A percentile compares a stretch with the other conserved stretches of the same genome.
Conservation (phyloP, 2,113 vertebrate genomes). For the Chinchilla lanigera region DNA sequence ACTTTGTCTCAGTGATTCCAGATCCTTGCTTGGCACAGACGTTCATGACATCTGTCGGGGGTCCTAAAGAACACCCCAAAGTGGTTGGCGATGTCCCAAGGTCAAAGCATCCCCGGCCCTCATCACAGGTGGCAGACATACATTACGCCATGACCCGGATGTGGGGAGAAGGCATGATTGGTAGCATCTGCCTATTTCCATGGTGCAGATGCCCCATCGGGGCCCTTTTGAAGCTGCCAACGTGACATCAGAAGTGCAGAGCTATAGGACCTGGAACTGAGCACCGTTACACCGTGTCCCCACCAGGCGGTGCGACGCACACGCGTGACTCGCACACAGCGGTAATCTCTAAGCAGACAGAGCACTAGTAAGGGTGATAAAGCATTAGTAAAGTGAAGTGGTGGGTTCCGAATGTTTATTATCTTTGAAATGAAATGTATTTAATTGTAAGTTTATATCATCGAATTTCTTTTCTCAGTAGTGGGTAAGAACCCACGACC, state of each 20-base stretch:
- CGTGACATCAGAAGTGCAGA: neutral
- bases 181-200: neutral
- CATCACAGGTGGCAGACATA: neutral
- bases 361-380: neutral
- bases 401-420: neutral
- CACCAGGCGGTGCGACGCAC: neutral
- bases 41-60: neutral
- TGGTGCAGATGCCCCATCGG: neutral
- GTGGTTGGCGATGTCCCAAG: neutral
- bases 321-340: neutral
- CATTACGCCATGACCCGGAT: neutral
- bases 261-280: neutral
- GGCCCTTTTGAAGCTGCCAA: neutral
- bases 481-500: neutral
- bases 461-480: neutral
- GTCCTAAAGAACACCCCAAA: neutral
- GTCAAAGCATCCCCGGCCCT: neutral
- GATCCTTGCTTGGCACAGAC: neutral
- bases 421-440: neutral
- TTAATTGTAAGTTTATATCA: neutral
- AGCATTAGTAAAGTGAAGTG: neutral
- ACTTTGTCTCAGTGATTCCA: neutral
- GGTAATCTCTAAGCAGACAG: neutral
- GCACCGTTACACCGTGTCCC: neutral
- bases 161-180: neutral